Evolutionary conservation across 2,797 vertebrate species (phyloP).

Genomic region (Pseudochaenichthys georgianus): DNA sequence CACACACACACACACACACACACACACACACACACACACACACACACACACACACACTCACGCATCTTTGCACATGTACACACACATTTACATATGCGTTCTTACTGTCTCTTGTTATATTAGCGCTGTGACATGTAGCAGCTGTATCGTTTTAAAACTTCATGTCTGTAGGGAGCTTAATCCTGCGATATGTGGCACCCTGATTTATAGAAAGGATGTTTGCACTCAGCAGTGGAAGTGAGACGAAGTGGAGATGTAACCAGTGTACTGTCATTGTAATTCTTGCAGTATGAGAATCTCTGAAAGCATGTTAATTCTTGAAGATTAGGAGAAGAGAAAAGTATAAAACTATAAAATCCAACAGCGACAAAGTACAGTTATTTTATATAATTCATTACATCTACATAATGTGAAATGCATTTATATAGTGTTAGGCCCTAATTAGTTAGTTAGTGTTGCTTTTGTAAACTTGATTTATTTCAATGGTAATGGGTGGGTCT

Average conservation of each 20-base stretch:
- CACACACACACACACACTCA: constrained; percentile 32
- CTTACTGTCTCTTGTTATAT: constrained; percentile 17
- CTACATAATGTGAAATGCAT: constrained; percentile 6
- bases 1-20: constrained; percentile 19
- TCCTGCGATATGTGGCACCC: constrained; percentile 23
- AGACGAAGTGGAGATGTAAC: constrained; percentile 19
- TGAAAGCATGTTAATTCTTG: background rate
- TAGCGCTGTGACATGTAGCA: constrained; percentile 31
- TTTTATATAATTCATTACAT: background rate
- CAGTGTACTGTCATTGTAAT: background rate
- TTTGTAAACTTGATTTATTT: background rate
- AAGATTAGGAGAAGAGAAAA: constrained; percentile 1
- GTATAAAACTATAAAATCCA: background rate
- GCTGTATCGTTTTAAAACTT: constrained; percentile 29
- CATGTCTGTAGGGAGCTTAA: constrained; percentile 18
- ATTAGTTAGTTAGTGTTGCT: background rate
- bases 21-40: constrained; percentile 25
- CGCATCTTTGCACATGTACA: background rate
- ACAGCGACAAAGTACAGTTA: background rate
- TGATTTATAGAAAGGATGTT: constrained; percentile 16
- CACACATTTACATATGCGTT: constrained; percentile 19
- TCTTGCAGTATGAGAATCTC: background rate
- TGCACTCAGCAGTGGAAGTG: constrained; percentile 1
- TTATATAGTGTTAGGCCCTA: background rate
- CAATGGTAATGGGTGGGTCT: no score